These are phyloP conservation scores for Pelodytes ibericus DNA, from an alignment of 2,797 vertebrate genomes.

Conservation along the genomic window DNA sequence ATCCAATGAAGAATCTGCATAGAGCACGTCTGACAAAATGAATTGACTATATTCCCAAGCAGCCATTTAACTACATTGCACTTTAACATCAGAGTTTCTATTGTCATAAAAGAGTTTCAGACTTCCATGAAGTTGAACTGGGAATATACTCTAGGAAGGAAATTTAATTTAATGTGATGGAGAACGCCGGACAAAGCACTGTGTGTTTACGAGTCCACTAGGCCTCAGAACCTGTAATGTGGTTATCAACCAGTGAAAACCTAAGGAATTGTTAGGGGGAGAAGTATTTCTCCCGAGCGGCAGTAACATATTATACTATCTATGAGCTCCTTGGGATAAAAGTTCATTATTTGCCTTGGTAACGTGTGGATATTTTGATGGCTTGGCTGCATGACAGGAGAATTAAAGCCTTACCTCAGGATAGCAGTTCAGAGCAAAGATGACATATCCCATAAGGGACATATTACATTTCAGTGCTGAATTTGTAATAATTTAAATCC, in stretches of 20 bases:
- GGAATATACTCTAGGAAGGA: slow-evolving; percentile 5
- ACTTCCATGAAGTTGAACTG: background rate
- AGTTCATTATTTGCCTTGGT: slow-evolving; percentile 49
- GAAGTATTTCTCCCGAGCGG: slow-evolving; percentile 39
- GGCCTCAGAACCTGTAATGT: slow-evolving; percentile 26
- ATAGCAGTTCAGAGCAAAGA: slow-evolving; percentile 36
- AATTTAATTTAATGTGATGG: slow-evolving; percentile 24
- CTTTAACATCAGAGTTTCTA: slow-evolving; percentile 15
- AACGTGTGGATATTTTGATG: slow-evolving; percentile 38
- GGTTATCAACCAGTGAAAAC: slow-evolving; percentile 41
- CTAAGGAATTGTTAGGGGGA: slow-evolving; percentile 44
- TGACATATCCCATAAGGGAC: slow-evolving; percentile 21
- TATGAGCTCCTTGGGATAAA: slow-evolving; percentile 41
- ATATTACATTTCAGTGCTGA: slow-evolving; percentile 28
- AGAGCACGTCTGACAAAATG: background rate
- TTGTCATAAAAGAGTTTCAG: slow-evolving; percentile 17
- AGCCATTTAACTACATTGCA: slow-evolving; percentile 18
- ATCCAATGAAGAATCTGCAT: slow-evolving; percentile 13
- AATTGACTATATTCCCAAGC: slow-evolving; percentile 33
- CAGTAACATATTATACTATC: slow-evolving; percentile 42
- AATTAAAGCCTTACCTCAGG: slow-evolving; percentile 39
- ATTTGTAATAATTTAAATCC: slow-evolving; percentile 16
- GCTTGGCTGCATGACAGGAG: slow-evolving; percentile 23
- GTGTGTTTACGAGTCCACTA: slow-evolving; percentile 40
- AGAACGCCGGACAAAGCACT: background rate